These are phyloP conservation scores for Trichogramma dendrolimi DNA, from an alignment of 2,888 invertebrate species.

Conservation along the genomic window DNA sequence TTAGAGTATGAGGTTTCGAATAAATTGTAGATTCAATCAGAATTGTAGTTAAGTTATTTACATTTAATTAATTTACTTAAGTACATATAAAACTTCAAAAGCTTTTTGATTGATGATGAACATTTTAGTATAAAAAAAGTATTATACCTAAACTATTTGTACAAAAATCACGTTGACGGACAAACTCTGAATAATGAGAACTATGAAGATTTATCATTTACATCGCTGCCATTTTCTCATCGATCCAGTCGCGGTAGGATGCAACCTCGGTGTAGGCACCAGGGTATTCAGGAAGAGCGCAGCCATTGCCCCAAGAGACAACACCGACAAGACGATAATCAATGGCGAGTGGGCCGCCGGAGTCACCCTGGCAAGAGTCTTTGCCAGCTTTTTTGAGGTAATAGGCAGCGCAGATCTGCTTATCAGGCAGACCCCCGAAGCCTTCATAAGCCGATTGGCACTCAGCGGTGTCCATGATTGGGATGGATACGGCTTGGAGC, in stretches of 20 bases:
- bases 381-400: constrained; percentile 54
- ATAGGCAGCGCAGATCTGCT: constrained; percentile 59
- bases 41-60: too few relatives aligned
- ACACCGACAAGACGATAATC: constrained; percentile 38
- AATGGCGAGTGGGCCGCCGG: constrained; percentile 39
- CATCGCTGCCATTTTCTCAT: neutral
- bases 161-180: too few relatives aligned
- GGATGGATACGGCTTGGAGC: constrained; percentile 34
- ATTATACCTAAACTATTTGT: too few relatives aligned
- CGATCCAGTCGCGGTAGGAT: constrained; percentile 51
- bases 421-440: constrained; percentile 35
- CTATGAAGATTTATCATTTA: neutral
- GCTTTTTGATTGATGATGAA: too few relatives aligned
- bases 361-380: constrained; percentile 38
- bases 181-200: neutral
- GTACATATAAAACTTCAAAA: too few relatives aligned
- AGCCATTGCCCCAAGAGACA: constrained; percentile 56
- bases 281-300: constrained; percentile 53
- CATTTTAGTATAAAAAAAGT: too few relatives aligned
- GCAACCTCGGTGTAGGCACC: constrained; percentile 56
- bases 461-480: constrained; percentile 54
- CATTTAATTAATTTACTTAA: too few relatives aligned
- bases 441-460: constrained; percentile 55
- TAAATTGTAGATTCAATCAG: too few relatives aligned
- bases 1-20: too few relatives aligned